phyloP scores from a whole-genome alignment of 2,888 invertebrate species.

The Empis livida region DNA sequence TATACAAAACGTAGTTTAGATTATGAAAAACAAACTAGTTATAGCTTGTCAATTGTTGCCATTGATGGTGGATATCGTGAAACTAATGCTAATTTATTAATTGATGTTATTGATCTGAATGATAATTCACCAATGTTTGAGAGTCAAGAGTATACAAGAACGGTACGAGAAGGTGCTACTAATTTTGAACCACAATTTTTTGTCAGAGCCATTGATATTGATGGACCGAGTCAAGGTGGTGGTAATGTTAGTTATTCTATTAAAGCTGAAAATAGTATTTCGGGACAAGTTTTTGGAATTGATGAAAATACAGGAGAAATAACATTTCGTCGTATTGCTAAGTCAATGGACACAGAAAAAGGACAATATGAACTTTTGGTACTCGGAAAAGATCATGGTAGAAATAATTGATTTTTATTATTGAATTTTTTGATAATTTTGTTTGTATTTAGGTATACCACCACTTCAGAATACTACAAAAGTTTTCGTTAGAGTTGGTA shows the following conservation, averaged over 20 bases:
- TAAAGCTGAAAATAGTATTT: conserved; percentile 54
- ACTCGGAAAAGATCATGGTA: conserved; percentile 58
- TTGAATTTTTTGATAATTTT: neutral
- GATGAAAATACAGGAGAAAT: conserved; percentile 60
- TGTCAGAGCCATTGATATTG: conserved; percentile 63
- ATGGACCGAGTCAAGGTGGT: conserved; percentile 59
- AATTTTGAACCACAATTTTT: conserved; percentile 69
- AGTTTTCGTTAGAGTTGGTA: conserved; percentile 59
- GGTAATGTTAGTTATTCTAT: conserved; percentile 53
- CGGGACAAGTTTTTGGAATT: conserved; percentile 49
- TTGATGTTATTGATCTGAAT: conserved; percentile 61
- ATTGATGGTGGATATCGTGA: conserved; percentile 67
- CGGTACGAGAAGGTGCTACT: conserved; percentile 61
- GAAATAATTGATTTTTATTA: conserved; percentile 4
- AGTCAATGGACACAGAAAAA: conserved; percentile 59
- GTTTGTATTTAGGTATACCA: conserved; percentile 39
- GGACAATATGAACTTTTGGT: conserved; percentile 58
- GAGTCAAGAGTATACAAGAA: conserved; percentile 53
- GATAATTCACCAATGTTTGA: conserved; percentile 66
- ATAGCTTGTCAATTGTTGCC: conserved; percentile 66
- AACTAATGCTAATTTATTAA: conserved; percentile 53
- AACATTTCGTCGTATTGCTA: conserved; percentile 46
- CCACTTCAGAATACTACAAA: conserved; percentile 51
- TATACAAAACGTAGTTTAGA: conserved; percentile 53
- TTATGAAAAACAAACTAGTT: conserved; percentile 67